Base-by-base conservation (phyloP, 2,797 vertebrate genomes). In the Thaleichthys pacificus region DNA sequence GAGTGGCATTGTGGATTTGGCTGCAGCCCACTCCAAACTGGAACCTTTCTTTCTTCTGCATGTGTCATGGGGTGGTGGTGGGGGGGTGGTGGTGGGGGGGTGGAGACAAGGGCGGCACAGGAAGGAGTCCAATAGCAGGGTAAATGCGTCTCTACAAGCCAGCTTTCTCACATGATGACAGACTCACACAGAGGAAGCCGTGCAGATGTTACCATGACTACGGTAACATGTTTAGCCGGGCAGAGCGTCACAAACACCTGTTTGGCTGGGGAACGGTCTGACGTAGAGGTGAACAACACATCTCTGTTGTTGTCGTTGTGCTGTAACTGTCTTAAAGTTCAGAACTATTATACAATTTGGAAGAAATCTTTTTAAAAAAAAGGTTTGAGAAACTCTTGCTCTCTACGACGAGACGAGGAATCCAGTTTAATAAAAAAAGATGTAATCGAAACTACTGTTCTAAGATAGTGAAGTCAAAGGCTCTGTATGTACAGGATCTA, bases 1-100 rank as follows among this genome's bases (percentile, higher is more conserved):
- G 81, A 88, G 83, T 84, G 82, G 76, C 84, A 78, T 38, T 42
- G 84, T 79, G 85, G 89, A 84, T 90, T 90, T 88, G 88, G 86
- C 80, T 35, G 5, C 22, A 71, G 35, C 84, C 84, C 85, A 87
- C 77, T 83, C 68, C 24, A 88, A 88, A 86, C 84, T 84, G 82
- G 81, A 80, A 63, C 62, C 62, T 75, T 82, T 85, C 71, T 75
- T 68, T 75, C 77, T 67, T 72, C 21, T 77, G 72, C 69, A 79
- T 81, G 67, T 82, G 77, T 77, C 63, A 63, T 66, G 66, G 38
- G 49, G 14, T 58, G 49, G n/a, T 12, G 15, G 32, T 19, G 51
- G 9, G 49, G n/a, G 12, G 15, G 32, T 19, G 51, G 9, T 4
- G 9, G 32, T 28, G 35, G 65, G 63, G 42, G 70, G 30, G 65